Conservation (phyloP, 2,888 invertebrate species). For the Drosophila prostipennis region DNA sequence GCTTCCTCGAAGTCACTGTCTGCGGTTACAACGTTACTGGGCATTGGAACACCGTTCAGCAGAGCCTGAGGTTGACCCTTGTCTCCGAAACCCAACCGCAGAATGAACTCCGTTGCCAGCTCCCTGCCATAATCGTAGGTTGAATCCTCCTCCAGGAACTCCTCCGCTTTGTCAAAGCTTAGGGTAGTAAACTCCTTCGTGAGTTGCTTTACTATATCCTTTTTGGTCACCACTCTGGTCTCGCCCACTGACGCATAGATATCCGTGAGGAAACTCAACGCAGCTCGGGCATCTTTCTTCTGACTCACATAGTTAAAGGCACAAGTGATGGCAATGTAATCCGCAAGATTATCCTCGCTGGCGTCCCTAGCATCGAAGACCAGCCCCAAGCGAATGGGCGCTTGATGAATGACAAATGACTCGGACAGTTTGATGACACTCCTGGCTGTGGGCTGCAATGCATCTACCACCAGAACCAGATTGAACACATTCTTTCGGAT, state of each 20-base stretch:
- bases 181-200: constrained; percentile 85
- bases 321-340: constrained; percentile 92
- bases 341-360: constrained; percentile 87
- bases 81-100: constrained; percentile 89
- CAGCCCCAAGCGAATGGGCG: constrained; percentile 95
- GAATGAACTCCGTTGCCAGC: constrained; percentile 91
- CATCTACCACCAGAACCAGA: constrained; percentile 94
- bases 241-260: constrained; percentile 86
- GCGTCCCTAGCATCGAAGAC: constrained; percentile 88
- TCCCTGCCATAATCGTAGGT: constrained; percentile 96
- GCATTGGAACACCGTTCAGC: constrained; percentile 95
- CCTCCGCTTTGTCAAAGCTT: constrained; percentile 87
- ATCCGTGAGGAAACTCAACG: constrained; percentile 93
- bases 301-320: constrained; percentile 96
- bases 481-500: constrained; percentile 94
- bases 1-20: constrained; percentile 95
- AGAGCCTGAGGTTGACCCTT: constrained; percentile 90
- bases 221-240: constrained; percentile 86
- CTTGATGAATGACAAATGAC: constrained; percentile 95
- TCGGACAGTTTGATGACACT: constrained; percentile 94
- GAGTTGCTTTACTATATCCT: constrained; percentile 89
- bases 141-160: constrained; percentile 93
- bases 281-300: constrained; percentile 90
- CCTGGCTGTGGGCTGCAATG: constrained; percentile 88
- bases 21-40: constrained; percentile 88